Evolutionary conservation across 2,888 invertebrate genomes (phyloP).

Genomic region (Andrena flavipes): DNA sequence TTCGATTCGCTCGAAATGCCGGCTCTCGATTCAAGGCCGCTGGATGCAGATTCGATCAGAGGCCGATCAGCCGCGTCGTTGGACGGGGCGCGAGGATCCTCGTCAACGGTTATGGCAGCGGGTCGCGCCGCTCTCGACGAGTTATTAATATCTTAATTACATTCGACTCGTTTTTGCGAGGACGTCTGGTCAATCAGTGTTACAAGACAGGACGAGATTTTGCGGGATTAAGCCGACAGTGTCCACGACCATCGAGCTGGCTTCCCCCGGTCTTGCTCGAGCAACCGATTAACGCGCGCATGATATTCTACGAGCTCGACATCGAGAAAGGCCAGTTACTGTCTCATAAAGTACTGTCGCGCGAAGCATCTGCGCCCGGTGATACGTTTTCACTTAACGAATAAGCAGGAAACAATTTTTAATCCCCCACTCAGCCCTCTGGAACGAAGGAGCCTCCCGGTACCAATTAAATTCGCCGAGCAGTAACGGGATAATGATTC

Average conservation of each 20-base stretch:
- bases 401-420: constrained; percentile 1
- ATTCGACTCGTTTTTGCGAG: constrained; percentile 69
- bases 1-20: constrained; percentile 31
- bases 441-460: neutral
- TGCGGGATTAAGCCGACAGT: constrained; percentile 43
- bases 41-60: constrained; percentile 29
- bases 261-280: constrained; percentile 9
- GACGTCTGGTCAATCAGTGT: constrained; percentile 68
- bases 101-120: constrained; percentile 31
- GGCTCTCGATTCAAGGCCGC: constrained; percentile 43
- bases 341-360: neutral
- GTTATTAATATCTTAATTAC: constrained; percentile 74
- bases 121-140: constrained; percentile 21
- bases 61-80: constrained; percentile 7
- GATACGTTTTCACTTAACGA: constrained; percentile 13
- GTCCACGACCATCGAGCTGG: constrained; percentile 3
- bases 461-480: constrained; percentile 30
- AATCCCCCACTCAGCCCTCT: neutral
- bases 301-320: constrained; percentile 9
- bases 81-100: constrained; percentile 1
- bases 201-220: constrained; percentile 59
- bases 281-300: constrained; percentile 33
- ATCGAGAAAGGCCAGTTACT: constrained; percentile 19
- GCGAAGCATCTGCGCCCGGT: neutral
- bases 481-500: constrained; percentile 43